Conservation (phyloP, 1,140 invertebrate genomes). For the Aphidius gifuensis region DNA sequence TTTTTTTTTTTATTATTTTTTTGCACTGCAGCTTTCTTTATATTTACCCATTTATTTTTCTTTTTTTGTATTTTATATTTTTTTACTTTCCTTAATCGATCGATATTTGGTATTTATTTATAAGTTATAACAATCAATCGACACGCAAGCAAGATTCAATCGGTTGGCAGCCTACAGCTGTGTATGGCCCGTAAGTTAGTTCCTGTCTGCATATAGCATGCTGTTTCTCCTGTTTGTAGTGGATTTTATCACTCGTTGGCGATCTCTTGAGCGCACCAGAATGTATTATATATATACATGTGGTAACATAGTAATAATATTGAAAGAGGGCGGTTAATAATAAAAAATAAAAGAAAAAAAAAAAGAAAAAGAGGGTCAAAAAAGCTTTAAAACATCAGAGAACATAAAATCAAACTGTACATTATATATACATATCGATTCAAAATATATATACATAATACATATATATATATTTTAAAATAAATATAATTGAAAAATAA, state of each 20-base stretch:
- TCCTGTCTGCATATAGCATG: no score
- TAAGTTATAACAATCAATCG: constrained; percentile 19
- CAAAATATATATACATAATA: no score
- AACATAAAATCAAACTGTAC: no score
- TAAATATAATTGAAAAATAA: no score
- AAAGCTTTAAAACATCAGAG: no score
- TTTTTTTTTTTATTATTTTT: neutral
- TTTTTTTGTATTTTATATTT: neutral
- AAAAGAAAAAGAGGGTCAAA: no score
- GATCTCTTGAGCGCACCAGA: constrained; percentile 36
- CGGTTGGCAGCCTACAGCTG: neutral
- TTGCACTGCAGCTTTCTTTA: constrained; percentile 11
- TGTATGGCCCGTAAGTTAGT: no score
- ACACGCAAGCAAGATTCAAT: constrained; percentile 17
- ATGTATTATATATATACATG: neutral
- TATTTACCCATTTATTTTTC: constrained; percentile 10
- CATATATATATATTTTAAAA: no score
- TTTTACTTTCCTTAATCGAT: constrained; percentile 5
- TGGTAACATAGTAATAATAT: neutral
- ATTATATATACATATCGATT: no score
- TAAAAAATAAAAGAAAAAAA: no score
- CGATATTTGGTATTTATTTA: constrained; percentile 11
- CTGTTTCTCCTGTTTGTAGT: constrained; percentile 18
- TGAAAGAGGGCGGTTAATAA: no score
- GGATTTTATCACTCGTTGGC: constrained; percentile 36